Evolutionary conservation across 2,797 vertebrate genomes (phyloP), one percentile per base, ranked within the genome.

Genomic region (Peromyscus attwateri): DNA sequence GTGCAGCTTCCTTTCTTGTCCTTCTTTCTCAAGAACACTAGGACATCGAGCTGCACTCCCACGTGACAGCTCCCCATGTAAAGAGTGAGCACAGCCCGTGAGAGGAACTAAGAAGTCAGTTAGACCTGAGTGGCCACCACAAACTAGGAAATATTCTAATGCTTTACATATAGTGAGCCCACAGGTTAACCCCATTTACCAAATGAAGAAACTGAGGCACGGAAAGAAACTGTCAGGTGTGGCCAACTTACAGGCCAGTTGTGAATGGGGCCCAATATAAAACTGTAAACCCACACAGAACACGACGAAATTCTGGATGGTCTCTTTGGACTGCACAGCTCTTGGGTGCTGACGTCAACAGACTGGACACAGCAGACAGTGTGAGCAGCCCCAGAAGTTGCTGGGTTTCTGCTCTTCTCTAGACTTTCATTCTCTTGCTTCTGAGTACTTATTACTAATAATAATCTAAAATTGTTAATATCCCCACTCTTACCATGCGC

Each of bases 61-160:
- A 43, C 3, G 0, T 7, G 73, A 70, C 0, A 21, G 37, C 5
- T 52, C 46, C 23, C 23, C 1, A 17, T 57, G 3, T 37, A 92
- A 19, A 62, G 40, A 25, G 12, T 1, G 4, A 49, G 52, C 19
- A 25, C 0, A 12, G 40, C 29, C 40, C 40, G 64, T 6, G 9
- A 4, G n/a, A 76, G 13, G 0, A 9, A 84, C 37, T 2, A 19
- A 7, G 11, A 29, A 0, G 16, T 62, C 0, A 17, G 43, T 3
- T 57, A 3, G 16, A 6, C 1, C 0, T 4, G 34, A 73, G 76
- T 1, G 17, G 17, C 21, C 84, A 23, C 25, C 25, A 17, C 0
- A 34, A 6, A 11, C 49, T 0, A 4, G 11, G 52, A 62, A 66
- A 89, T 52, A 5, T 14, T 37, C 76, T 75, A 43, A 75, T 60